Conservation (phyloP, 2,888 invertebrate species). For the Drosophila meridionalis region DNA sequence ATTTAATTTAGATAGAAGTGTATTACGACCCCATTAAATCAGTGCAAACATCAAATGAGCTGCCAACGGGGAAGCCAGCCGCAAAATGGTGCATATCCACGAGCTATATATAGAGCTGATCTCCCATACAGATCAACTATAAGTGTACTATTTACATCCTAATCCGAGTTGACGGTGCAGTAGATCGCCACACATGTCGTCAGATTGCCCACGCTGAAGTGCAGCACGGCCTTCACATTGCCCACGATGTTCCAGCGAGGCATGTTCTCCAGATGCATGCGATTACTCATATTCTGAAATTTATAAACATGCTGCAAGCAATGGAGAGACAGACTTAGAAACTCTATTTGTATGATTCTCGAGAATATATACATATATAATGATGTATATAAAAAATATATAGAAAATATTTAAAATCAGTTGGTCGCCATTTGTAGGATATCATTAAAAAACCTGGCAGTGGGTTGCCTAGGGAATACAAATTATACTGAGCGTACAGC, state of each 20-base stretch:
- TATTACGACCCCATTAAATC: constrained; percentile 33
- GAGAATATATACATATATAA: no score
- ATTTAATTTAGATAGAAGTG: constrained; percentile 44
- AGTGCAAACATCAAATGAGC: constrained; percentile 24
- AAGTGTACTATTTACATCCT: neutral
- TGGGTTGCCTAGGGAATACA: neutral
- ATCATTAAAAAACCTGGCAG: neutral
- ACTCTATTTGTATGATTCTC: neutral
- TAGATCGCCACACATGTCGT: constrained; percentile 37
- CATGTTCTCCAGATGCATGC: constrained; percentile 30
- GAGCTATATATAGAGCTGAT: constrained; percentile 20
- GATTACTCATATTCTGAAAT: constrained; percentile 50
- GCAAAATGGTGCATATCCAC: constrained; percentile 17
- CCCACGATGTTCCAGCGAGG: constrained; percentile 46
- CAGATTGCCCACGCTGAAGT: constrained; percentile 27
- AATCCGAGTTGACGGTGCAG: constrained; percentile 8
- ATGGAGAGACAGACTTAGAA: neutral
- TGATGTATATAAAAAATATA: no score
- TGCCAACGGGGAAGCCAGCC: constrained; percentile 15
- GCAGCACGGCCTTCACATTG: constrained; percentile 43
- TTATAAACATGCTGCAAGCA: constrained; percentile 39
- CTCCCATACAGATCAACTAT: neutral
- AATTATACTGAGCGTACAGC: neutral
- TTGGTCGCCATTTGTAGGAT: neutral
- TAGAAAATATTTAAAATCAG: no score